Evolutionary conservation across 2,113 vertebrate species (phyloP).

Genomic region (Argyrosomus japonicus): DNA sequence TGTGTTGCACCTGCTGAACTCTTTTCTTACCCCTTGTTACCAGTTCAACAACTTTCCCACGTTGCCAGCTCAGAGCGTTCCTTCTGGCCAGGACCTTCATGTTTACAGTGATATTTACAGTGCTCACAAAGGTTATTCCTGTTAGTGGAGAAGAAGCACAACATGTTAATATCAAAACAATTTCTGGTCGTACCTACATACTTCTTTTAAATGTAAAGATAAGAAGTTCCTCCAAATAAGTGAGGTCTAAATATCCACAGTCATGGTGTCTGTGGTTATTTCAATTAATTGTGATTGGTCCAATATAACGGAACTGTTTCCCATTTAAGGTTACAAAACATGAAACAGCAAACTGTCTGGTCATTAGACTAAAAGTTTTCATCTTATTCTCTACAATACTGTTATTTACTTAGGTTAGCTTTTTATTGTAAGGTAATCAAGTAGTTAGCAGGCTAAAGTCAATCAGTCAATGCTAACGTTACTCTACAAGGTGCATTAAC

Average conservation of each 20-base stretch:
- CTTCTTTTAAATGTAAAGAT: background rate
- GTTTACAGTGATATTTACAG: constrained; percentile 76
- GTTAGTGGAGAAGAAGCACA: background rate
- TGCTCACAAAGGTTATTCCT: background rate
- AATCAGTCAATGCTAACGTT: background rate
- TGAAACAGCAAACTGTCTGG: background rate
- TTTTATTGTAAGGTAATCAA: background rate
- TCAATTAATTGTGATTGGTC: too few species aligned
- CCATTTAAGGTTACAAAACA: background rate
- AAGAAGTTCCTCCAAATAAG: background rate
- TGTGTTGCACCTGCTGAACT: background rate
- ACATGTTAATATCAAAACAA: background rate
- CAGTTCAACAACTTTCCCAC: constrained; percentile 88
- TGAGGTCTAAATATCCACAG: background rate
- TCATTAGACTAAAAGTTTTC: too few species aligned
- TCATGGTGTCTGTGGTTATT: background rate
- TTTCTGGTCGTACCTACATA: background rate
- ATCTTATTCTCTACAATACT: too few species aligned
- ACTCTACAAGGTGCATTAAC: background rate
- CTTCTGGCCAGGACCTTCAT: constrained; percentile 90
- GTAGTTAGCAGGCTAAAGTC: background rate
- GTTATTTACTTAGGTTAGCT: background rate
- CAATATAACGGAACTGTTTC: background rate
- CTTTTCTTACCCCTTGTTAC: constrained; percentile 81
- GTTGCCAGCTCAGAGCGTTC: constrained; percentile 87